These are phyloP conservation scores for Micronisus gabar DNA, from an alignment of 2,113 vertebrate genomes.

Conservation along the genomic window DNA sequence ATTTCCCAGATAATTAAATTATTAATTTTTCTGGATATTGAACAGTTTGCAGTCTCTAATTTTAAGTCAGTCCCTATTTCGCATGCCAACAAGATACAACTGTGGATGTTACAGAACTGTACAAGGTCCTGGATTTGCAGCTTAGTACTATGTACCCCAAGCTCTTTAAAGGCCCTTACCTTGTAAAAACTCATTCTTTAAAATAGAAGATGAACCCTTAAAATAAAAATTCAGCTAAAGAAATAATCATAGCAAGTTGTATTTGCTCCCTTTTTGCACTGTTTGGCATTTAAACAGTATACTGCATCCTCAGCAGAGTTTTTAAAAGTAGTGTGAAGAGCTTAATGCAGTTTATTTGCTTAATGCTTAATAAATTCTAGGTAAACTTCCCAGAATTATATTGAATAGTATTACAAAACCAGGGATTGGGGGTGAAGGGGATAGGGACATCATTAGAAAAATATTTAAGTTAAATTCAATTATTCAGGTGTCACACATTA, in stretches of 20 bases:
- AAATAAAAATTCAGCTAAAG: neutral
- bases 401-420: neutral
- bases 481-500: neutral
- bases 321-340: neutral
- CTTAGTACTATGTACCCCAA: neutral
- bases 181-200: neutral
- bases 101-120: neutral
- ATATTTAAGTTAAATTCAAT: neutral
- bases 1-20: neutral
- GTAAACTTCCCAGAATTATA: neutral
- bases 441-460: neutral
- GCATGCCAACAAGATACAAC: neutral
- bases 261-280: neutral
- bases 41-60: neutral
- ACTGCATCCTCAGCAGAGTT: neutral
- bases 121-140: neutral
- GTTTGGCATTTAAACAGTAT: neutral
- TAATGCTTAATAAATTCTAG: neutral
- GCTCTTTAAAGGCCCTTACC: neutral
- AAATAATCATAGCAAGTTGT: neutral
- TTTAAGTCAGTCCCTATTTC: neutral
- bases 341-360: neutral
- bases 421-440: neutral
- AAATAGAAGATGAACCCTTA: neutral
- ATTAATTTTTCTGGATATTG: neutral